These are phyloP conservation scores for Dendrolimus houi DNA, from an alignment of 2,888 invertebrate genomes.

Conservation along the genomic window DNA sequence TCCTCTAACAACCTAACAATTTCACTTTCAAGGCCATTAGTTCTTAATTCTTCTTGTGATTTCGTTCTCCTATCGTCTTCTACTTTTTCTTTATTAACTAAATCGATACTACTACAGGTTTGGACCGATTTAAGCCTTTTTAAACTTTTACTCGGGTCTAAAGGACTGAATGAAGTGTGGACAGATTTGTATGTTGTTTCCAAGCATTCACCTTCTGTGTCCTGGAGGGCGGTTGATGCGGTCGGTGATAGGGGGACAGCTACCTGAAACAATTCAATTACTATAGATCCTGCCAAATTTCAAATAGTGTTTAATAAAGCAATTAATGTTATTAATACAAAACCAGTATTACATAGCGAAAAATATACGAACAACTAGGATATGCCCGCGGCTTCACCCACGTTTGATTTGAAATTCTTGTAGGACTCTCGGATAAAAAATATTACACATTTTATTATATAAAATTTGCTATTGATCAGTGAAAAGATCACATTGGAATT, in stretches of 20 bases:
- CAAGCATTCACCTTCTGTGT: constrained; percentile 15
- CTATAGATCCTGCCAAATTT: not conserved
- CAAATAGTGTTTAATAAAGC: too few species aligned
- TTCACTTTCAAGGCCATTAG: constrained; percentile 18
- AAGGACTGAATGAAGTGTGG: constrained; percentile 29
- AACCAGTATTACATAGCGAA: too few species aligned
- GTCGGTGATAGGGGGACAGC: constrained; percentile 33
- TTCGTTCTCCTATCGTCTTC: constrained; percentile 22
- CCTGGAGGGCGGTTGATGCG: constrained; percentile 14
- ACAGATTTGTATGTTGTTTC: constrained; percentile 20
- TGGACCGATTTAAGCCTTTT: not conserved
- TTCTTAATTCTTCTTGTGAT: constrained; percentile 32
- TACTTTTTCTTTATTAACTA: not conserved
- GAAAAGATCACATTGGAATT: too few species aligned
- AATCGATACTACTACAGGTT: not conserved
- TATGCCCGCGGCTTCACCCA: too few species aligned
- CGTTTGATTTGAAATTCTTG: too few species aligned
- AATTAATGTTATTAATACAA: too few species aligned
- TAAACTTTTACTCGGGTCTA: constrained; percentile 13
- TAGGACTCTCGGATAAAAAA: too few species aligned
- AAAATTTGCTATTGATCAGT: too few species aligned
- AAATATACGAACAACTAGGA: too few species aligned
- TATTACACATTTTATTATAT: too few species aligned
- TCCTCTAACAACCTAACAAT: constrained; percentile 25
- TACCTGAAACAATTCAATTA: constrained; percentile 35